Percentiles rank a stretch among this genome's conserved stretches.
Conservation (phyloP, 2,888 invertebrate species). For the Heliconius hortense region DNA sequence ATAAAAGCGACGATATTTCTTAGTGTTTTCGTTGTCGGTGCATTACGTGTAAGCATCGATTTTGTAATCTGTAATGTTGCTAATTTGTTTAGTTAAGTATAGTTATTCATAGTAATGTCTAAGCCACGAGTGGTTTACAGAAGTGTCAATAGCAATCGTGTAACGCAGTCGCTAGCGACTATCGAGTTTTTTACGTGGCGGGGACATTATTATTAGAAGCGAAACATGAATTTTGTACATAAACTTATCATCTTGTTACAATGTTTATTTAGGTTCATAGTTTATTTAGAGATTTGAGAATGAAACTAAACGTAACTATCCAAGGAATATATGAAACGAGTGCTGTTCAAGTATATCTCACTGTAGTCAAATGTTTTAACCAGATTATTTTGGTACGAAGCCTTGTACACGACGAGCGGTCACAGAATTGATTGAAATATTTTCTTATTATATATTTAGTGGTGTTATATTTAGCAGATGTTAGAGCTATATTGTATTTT, state of each 20-base stretch:
- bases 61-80: slow-evolving; percentile 56
- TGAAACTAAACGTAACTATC: slow-evolving; percentile 44
- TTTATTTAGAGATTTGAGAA: slow-evolving; percentile 35
- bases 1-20: background rate
- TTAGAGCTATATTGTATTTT: slow-evolving; percentile 29
- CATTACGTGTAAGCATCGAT: slow-evolving; percentile 23
- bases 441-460: slow-evolving; percentile 66
- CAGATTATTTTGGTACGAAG: slow-evolving; percentile 62
- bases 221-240: slow-evolving; percentile 58
- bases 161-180: slow-evolving; percentile 3
- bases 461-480: slow-evolving; percentile 49
- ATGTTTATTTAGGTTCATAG: slow-evolving; percentile 28
- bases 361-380: slow-evolving; percentile 56
- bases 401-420: slow-evolving; percentile 46
- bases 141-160: too few relatives aligned
- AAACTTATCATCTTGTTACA: slow-evolving; percentile 43
- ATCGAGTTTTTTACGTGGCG: background rate
- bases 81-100: slow-evolving; percentile 54
- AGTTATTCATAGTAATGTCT: background rate
- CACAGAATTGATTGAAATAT: slow-evolving; percentile 60
- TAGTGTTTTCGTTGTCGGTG: background rate
- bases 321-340: slow-evolving; percentile 45
- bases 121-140: background rate
- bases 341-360: slow-evolving; percentile 54
- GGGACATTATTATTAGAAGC: slow-evolving; percentile 55